Percentiles rank a stretch among this genome's conserved stretches.
Evolutionary conservation across 1,140 invertebrate species (phyloP).

Genomic region (Palaemon carinicauda): DNA sequence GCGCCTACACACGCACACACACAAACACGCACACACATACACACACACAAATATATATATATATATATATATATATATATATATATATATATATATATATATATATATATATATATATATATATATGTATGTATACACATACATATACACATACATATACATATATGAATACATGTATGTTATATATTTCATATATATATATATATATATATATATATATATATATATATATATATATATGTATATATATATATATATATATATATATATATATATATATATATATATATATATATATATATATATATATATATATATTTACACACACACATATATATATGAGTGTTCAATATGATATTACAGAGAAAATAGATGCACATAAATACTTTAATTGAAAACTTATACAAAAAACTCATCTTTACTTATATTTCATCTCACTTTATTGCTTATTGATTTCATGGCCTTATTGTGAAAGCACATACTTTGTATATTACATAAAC

Average conservation of each 20-base stretch:
- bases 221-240: slow-evolving; percentile 1
- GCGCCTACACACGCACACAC: no score
- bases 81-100: not conserved
- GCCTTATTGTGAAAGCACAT: no score
- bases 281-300: slow-evolving; percentile 29
- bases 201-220: slow-evolving; percentile 25
- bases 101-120: not conserved
- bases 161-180: not conserved
- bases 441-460: no score
- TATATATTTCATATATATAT: not conserved
- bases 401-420: no score
- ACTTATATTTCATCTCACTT: no score
- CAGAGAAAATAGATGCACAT: no score
- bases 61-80: not conserved
- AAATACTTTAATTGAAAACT: no score
- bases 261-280: not conserved
- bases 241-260: not conserved
- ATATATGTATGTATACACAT: not conserved
- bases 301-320: slow-evolving; percentile 37
- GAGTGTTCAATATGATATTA: no score
- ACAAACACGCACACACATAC: not conserved
- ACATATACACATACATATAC: not conserved
- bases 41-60: not conserved
- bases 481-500: no score
- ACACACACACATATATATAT: slow-evolving; percentile 27